phyloP scores from a whole-genome alignment of 2,888 invertebrate genomes.

The Caenorhabditis sulstoni region DNA sequence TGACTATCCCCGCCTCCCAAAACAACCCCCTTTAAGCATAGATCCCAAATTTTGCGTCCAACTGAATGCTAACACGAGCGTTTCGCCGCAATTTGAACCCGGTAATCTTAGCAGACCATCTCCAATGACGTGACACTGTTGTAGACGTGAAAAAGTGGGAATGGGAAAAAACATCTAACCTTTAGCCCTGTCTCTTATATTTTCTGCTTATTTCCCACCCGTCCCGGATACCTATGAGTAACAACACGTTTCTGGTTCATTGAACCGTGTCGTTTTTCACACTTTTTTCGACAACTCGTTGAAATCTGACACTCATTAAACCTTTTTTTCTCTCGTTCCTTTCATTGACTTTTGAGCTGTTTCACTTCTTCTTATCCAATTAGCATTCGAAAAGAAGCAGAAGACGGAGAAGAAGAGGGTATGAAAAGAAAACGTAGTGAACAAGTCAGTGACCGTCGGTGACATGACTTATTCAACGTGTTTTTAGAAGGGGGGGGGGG shows the following conservation, averaged over 20 bases:
- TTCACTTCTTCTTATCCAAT: constrained; percentile 25
- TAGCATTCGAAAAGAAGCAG: constrained; percentile 5
- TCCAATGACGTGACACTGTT: too few species aligned
- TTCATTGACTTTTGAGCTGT: too few species aligned
- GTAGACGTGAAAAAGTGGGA: constrained; percentile 11
- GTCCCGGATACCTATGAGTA: constrained; percentile 39
- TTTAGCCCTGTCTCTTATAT: too few species aligned
- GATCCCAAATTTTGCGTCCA: too few species aligned
- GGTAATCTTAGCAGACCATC: too few species aligned
- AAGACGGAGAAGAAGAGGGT: too few species aligned
- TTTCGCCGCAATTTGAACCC: too few species aligned
- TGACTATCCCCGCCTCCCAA: too few species aligned
- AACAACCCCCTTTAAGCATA: too few species aligned
- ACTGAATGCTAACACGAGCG: too few species aligned
- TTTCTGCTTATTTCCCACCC: too few species aligned
- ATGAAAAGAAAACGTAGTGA: constrained; percentile 14
- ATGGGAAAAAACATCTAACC: constrained; percentile 2
- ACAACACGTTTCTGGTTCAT: constrained; percentile 38
- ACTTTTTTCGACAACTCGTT: constrained; percentile 12
- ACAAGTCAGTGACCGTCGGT: constrained; percentile 18
- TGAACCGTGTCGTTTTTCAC: constrained; percentile 20
- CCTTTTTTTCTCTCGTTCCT: too few species aligned
- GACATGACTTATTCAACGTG: constrained; percentile 38
- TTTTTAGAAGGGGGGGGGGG: not conserved
- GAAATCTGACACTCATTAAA: constrained; percentile 49